Base-by-base conservation (phyloP, 2,797 vertebrate species). In the Potorous gilbertii region DNA sequence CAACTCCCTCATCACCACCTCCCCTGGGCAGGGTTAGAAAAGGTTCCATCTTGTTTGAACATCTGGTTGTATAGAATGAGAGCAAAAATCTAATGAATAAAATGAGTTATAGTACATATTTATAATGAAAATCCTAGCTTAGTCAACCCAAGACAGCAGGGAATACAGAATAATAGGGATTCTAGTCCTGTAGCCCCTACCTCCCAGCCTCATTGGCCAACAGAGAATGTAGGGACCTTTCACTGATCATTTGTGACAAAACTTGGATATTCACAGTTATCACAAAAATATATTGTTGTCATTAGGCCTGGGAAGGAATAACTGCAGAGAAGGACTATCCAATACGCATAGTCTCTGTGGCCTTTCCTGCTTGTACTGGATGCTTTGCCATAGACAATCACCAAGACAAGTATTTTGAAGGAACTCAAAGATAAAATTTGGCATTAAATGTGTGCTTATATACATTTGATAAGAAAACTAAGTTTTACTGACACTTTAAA, bases 351-450 rank as follows among this genome's bases (percentile, higher is more conserved):
- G 52, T 52, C 11, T 89, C 27, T 90, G 11, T 31, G 29, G 50
- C 28, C 50, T 9, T 54, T 54, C 56, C 55, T 54, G 0, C 59
- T 13, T 92, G 59, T 92, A 12, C 52, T 96, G 14, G 91, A 55
- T 95, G 94, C 94, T 90, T 28, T 1, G 4, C 59, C 50, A 34
- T 55, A 94, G 54, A 0, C 90, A 94, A 29, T 29, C 93, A 90
- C 0, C 14, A 0, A 0, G 93, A 0, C 92, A 10, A 91, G 1
- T 91, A 59, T 55, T 56, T 14, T 46, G 1, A 0, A 52, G 3
- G 1, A 5, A 50, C 55, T 97, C 62, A 55, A 34, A 91, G 0
- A 91, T 24, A n/a, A n/a, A 59, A 59, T 11, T 1, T 3, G 1
- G 24, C 97, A 28, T 54, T 92, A 91, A 9, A 11, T 89, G 46